Base-by-base conservation (phyloP, 2,113 vertebrate genomes). In the Oryzias woworae region DNA sequence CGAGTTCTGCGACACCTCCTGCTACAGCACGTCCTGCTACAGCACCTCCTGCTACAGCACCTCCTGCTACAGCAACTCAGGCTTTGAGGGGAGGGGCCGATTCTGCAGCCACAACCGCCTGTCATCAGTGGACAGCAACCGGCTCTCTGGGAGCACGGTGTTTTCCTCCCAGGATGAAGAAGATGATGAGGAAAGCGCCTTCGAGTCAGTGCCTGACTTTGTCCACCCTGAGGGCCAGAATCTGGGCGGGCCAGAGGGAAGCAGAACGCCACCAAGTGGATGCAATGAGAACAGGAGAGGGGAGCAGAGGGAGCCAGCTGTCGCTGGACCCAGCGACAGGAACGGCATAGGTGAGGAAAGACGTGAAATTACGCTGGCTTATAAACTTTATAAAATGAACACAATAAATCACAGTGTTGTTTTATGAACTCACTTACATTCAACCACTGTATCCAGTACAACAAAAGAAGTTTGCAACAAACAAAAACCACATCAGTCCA, bases 161-260 rank as follows among this genome's bases (percentile, higher is more conserved):
- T 99, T 99, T 78, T 99, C 97, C 80, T 99, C 97, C 0, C 20
- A n/a, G n/a, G 96, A 98, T 76, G 97, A 98, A 45, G 95, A 98
- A 24, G 97, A 99, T 0, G 96, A 97, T 1, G 96, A 96, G 20
- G 96, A 98, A 80, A 98, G 96, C 44, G 94, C 96, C 24, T 98
- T 98, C 53, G 96, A 98, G 84, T 96, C 94, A 0, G 90, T 93
- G 28, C 92, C 93, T 0, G 94, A 97, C 63, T 89, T 77, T 0
- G 78, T 89, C 18, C 93, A 90, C 69, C 92, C 95, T 0, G 95
- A 97, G 63, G 82, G 91, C 43, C 81, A 89, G 52, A 95, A 94
- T 70, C 63, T 72, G 76, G 52, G 82, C 60, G 51, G 89, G 36
- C 10, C 36, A 20, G 81, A 87, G 2, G 80, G 88, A n/a, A 84